Percentiles rank a stretch among this genome's conserved stretches.
Conservation (phyloP, 2,888 invertebrate species). For the Agonopterix alstromeriana region DNA sequence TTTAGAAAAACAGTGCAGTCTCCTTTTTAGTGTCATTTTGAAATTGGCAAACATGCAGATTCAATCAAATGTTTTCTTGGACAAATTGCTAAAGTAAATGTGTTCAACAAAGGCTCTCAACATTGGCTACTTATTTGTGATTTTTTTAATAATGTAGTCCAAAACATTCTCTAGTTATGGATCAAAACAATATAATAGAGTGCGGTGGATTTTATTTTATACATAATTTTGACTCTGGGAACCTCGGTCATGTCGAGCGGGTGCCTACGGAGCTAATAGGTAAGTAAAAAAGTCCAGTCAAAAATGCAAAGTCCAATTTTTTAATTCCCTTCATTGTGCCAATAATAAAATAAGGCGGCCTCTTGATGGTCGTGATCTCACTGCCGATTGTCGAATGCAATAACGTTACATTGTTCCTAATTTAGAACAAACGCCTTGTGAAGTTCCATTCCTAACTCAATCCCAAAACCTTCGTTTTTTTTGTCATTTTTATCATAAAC, state of each 20-base stretch:
- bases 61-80: constrained; percentile 46
- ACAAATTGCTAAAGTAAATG: constrained; percentile 58
- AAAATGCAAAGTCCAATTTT: constrained; percentile 30
- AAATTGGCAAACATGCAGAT: constrained; percentile 60
- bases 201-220: constrained; percentile 88
- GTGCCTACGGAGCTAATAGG: constrained; percentile 78
- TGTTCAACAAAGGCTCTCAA: constrained; percentile 36
- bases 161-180: constrained; percentile 57
- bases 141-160: constrained; percentile 67
- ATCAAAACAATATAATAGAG: constrained; percentile 70
- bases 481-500: too few species aligned
- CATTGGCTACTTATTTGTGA: constrained; percentile 41
- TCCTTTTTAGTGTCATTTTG: constrained; percentile 61
- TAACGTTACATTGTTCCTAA: constrained; percentile 1
- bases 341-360: background rate
- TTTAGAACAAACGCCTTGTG: constrained; percentile 1
- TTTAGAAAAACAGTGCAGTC: constrained; percentile 74
- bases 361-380: constrained; percentile 2
- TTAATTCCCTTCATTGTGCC: constrained; percentile 11
- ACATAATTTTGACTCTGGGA: constrained; percentile 94
- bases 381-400: constrained; percentile 1
- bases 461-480: too few species aligned
- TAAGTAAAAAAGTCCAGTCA: constrained; percentile 37
- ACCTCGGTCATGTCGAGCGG: constrained; percentile 88
- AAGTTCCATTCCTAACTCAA: too few species aligned